These are phyloP conservation scores for Bombus affinis DNA, from an alignment of 1,140 invertebrate genomes.

Conservation along the genomic window DNA sequence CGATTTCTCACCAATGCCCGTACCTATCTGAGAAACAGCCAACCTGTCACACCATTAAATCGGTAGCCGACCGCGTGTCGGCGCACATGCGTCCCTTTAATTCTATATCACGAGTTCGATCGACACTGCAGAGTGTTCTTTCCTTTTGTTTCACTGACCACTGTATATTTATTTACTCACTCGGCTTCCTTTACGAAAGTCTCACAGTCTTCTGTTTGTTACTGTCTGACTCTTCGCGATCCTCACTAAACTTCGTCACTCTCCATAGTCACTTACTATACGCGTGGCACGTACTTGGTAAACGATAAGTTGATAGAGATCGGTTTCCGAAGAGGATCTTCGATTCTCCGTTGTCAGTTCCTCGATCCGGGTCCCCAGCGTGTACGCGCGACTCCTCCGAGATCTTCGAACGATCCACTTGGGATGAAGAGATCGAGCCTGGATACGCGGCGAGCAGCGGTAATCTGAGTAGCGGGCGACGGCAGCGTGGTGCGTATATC, in stretches of 20 bases:
- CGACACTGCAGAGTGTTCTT: neutral
- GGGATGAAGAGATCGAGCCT: constrained; percentile 23
- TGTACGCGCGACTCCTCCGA: constrained; percentile 40
- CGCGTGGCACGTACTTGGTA: neutral
- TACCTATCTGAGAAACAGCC: neutral
- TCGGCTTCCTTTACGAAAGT: neutral
- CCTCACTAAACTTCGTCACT: constrained; percentile 43
- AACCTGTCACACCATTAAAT: constrained; percentile 49
- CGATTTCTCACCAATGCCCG: neutral
- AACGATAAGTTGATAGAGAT: neutral
- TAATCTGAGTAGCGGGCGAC: constrained; percentile 58
- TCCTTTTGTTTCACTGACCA: constrained; percentile 34
- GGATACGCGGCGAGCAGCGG: constrained; percentile 29
- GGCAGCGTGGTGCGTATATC: constrained; percentile 57
- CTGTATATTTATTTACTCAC: constrained; percentile 31
- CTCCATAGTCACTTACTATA: constrained; percentile 24
- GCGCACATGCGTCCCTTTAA: constrained; percentile 49
- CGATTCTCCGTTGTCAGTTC: neutral
- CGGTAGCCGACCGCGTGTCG: constrained; percentile 57
- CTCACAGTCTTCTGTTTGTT: neutral
- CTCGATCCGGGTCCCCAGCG: constrained; percentile 23
- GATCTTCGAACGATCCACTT: constrained; percentile 45
- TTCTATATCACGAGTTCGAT: constrained; percentile 31
- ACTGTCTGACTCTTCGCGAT: neutral
- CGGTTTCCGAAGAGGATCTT: neutral